Evolutionary conservation across 2,797 vertebrate genomes (phyloP), one percentile per base, ranked within the genome.

Genomic region (Melanotaenia trifasciata): DNA sequence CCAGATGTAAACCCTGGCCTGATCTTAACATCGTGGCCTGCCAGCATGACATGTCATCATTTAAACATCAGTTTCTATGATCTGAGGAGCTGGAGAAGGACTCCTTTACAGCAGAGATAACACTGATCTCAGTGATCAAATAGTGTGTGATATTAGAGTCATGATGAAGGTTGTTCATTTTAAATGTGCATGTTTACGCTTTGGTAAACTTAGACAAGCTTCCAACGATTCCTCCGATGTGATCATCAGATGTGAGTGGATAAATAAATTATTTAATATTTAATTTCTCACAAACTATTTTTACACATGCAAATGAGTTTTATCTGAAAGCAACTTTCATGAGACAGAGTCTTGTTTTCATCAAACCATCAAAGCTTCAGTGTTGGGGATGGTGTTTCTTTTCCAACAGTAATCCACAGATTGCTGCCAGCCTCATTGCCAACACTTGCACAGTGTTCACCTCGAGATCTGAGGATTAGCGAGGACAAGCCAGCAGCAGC

Each of bases 381-480:
- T 72, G 67, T 73, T 26, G 20, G 62, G 24, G 68, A 79, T 43
- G 62, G 57, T 45, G 80, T 81, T 80, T 73, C 54, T 75, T 65
- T 84, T 79, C 68, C 64, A 30, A 16, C 60, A 9, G 3, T 83
- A 79, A 89, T 78, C 81, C 35, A 3, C 51, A 33, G 80, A 75
- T 65, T 67, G 60, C 67, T 57, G 18, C 77, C 77, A 67, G 83
- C 64, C 71, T 72, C 45, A 1, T 76, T 57, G 83, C 86, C 83
- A 86, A 67, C 72, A 58, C 72, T 83, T 53, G 76, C 81, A 26
- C 62, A 8, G 56, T 43, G 53, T 72, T 87, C 89, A 88, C 85
- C 87, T 85, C 63, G 1, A 80, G 82, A 91, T 88, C 80, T 70
- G 76, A 80, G 88, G 87, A 90, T 92, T 89, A 91, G 36, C 43